Percentiles rank a stretch among this genome's conserved stretches.
Conservation (phyloP, 2,797 vertebrate genomes). For the Sebastes trivittatus region DNA sequence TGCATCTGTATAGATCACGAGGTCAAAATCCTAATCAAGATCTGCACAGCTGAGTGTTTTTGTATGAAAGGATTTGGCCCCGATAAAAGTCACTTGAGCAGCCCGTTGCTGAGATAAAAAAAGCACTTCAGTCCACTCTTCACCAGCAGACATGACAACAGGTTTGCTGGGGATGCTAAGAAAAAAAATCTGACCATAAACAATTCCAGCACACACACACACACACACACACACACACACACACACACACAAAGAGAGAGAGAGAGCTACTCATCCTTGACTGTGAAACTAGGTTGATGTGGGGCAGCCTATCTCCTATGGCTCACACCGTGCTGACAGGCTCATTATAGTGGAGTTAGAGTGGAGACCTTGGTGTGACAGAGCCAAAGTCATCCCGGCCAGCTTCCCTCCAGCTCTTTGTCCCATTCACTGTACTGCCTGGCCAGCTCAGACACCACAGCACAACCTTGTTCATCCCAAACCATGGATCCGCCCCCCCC, state of each 20-base stretch:
- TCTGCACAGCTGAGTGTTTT: neutral
- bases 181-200: constrained; percentile 22
- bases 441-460: constrained; percentile 22
- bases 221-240: neutral
- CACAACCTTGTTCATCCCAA: constrained; percentile 5
- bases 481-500: neutral
- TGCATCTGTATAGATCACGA: neutral
- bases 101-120: constrained; percentile 14
- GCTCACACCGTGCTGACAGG: constrained; percentile 65
- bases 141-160: constrained; percentile 7
- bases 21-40: neutral
- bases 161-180: neutral
- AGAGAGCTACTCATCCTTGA: constrained; percentile 59
- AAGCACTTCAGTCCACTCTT: constrained; percentile 1
- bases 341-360: constrained; percentile 74
- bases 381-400: constrained; percentile 67
- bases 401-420: constrained; percentile 32
- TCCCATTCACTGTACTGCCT: constrained; percentile 3
- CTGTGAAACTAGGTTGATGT: constrained; percentile 63
- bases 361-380: constrained; percentile 71
- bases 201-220: neutral
- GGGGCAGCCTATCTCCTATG: constrained; percentile 64
- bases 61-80: neutral
- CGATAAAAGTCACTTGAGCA: constrained; percentile 7
- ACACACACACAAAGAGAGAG: neutral